Percentiles rank a stretch among this genome's conserved stretches.
These are phyloP conservation scores for Eulacestoma nigropectus DNA, from an alignment of 2,113 vertebrate genomes.

Conservation along the genomic window DNA sequence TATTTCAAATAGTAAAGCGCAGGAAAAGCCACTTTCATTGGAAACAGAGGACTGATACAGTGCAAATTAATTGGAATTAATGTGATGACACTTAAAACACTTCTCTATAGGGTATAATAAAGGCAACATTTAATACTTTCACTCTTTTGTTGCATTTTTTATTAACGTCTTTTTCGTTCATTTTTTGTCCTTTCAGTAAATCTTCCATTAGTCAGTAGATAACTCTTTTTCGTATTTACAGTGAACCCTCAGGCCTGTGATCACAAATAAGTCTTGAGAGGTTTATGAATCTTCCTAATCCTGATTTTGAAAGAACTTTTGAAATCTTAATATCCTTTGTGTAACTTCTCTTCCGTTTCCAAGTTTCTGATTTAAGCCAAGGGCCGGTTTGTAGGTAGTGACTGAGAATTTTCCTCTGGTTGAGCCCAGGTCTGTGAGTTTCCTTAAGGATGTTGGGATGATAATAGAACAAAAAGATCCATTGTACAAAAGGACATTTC, in stretches of 20 bases:
- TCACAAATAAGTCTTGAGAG: not conserved
- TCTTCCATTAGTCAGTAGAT: not conserved
- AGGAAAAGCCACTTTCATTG: not conserved
- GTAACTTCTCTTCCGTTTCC: not conserved
- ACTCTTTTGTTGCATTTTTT: not conserved
- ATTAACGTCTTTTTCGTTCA: not conserved
- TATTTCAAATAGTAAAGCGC: not conserved
- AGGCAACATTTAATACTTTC: not conserved
- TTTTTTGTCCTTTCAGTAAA: not conserved
- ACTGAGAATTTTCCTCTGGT: not conserved
- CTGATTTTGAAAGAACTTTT: not conserved
- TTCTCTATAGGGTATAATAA: not conserved
- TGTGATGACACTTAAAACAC: not conserved
- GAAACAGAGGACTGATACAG: not conserved
- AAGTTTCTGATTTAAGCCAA: not conserved
- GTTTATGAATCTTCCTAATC: not conserved
- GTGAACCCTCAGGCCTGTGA: not conserved
- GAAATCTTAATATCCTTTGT: not conserved
- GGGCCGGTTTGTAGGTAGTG: not conserved
- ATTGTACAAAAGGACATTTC: not conserved
- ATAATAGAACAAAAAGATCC: not conserved
- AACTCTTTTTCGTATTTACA: not conserved
- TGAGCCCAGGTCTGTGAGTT: not conserved
- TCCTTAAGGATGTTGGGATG: not conserved
- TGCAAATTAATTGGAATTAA: not conserved